These are phyloP conservation scores for Urocitellus parryii DNA, from an alignment of 2,113 vertebrate species.

Conservation along the genomic window DNA sequence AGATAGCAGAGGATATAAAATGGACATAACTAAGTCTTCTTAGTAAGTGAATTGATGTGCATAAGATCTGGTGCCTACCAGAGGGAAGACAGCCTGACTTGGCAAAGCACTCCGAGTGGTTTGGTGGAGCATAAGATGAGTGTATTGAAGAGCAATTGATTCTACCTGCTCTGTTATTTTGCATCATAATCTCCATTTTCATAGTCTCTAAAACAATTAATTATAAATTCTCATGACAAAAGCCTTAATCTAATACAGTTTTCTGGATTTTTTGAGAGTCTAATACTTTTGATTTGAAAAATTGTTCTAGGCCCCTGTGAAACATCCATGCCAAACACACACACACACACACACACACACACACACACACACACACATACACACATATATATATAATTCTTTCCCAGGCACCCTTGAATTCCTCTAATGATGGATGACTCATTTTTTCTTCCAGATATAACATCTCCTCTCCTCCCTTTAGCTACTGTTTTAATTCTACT, in stretches of 20 bases:
- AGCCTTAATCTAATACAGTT: not conserved
- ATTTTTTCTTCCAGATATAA: not conserved
- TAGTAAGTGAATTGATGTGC: not conserved
- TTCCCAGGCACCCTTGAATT: not conserved
- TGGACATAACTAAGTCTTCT: not conserved
- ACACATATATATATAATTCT: not conserved
- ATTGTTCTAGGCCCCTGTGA: not conserved
- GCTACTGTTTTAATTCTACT: conserved; percentile 17
- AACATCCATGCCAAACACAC: not conserved
- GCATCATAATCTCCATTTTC: not conserved
- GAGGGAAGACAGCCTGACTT: accelerated
- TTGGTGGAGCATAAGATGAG: not conserved
- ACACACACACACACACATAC: too few species aligned
- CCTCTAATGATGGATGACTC: not conserved
- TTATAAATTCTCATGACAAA: not conserved
- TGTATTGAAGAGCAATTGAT: not conserved
- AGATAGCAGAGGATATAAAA: not conserved
- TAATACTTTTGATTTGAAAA: not conserved
- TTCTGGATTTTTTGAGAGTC: conserved; percentile 12
- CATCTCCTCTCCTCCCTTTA: not conserved
- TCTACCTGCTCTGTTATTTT: not conserved
- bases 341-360: too few species aligned
- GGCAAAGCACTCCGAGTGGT: not conserved
- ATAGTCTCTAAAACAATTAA: conserved; percentile 38
- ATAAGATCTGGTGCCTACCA: not conserved